These are phyloP conservation scores for Ciconia maguari DNA, from an alignment of 2,113 vertebrate species.

Conservation along the genomic window DNA sequence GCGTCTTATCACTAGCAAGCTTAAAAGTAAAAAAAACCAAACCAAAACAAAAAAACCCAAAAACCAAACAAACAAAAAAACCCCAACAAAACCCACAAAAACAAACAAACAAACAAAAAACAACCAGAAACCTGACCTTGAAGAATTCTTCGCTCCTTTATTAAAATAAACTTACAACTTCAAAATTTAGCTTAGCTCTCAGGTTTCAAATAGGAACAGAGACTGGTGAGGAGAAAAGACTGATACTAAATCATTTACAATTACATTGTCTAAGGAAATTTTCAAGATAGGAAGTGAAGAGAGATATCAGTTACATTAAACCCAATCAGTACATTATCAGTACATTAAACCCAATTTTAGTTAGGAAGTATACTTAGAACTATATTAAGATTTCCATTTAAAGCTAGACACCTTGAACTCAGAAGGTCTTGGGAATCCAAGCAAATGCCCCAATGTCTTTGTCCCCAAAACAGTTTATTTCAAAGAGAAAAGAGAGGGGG, in stretches of 20 bases:
- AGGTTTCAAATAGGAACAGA: background rate
- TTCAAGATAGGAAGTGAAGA: background rate
- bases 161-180: background rate
- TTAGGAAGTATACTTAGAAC: background rate
- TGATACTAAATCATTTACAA: background rate
- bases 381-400: background rate
- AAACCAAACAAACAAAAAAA: background rate
- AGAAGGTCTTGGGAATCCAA: background rate
- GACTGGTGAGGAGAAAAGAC: background rate
- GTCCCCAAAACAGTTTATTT: background rate
- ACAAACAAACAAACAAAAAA: background rate
- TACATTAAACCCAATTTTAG: background rate
- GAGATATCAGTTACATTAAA: background rate
- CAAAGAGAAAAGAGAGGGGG: background rate
- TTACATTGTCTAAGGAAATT: background rate
- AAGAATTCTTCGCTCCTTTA: background rate
- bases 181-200: background rate
- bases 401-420: background rate
- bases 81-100: background rate
- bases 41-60: background rate
- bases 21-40: background rate
- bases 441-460: background rate
- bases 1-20: background rate
- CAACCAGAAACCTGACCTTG: background rate
- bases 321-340: background rate